Evolutionary conservation across 2,888 invertebrate genomes (phyloP), one percentile per base, ranked within the genome.

Genomic region (Trissolcus brochymenae): DNA sequence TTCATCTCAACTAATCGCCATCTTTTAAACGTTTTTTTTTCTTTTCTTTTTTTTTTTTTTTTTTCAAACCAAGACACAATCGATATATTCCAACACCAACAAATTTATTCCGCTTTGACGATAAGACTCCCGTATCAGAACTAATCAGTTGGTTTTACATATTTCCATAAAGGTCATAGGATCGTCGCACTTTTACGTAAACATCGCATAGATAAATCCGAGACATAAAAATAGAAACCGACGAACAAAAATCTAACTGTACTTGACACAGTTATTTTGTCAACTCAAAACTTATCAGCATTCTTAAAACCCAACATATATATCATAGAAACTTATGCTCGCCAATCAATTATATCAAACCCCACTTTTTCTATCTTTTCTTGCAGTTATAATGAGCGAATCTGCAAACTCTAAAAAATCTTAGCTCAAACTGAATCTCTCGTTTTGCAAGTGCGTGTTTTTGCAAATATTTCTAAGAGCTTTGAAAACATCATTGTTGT

Each of bases 401-500:
- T 71, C 49, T 7, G 51, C n/a, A 6, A 19, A 1, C 21, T 40
- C 51, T 41, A 54, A 50, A 57, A 53, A 60, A 46, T 14, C 35
- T 19, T 55, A 40, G 46, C 43, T 55, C 14, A 61, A 61, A 70
- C 40, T 4, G 25, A 55, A 29, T 55, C n/a, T 35, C 49, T 53
- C 61, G 19, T 40, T 14, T 35, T 0, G 57, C 64, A 29, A 21
- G 49, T 11, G 51, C 71, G 17, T 51, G 72, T 60, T 49, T 25
- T 49, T 40, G 14, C 14, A 6, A n/a, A 67, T 74, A 57, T 62
- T 67, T 67, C 17, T 57, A 19, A 66, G 67, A 56, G 43, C 53
- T 67, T 67, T 1, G 57, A 61, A 71, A 71, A 65, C 61, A 71
- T 55, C 61, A 61, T 70, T 56, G n/a, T 19, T 53, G 54, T 53